Evolutionary conservation across 2,797 vertebrate genomes (phyloP).

Genomic region (Xenops minutus): DNA sequence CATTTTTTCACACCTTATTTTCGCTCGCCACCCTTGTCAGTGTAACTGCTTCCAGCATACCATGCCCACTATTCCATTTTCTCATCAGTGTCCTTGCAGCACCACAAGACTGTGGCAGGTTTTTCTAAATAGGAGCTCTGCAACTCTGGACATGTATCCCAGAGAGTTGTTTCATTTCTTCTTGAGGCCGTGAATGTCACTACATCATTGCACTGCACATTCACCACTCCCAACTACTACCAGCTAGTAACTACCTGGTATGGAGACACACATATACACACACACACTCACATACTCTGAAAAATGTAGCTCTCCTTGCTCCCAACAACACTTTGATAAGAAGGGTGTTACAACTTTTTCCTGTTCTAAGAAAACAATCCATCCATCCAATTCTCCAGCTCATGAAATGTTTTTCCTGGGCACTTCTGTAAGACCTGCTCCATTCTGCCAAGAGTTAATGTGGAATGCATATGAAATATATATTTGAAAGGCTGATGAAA

Average conservation of each 20-base stretch:
- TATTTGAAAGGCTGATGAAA: not conserved
- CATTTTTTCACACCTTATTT: not conserved
- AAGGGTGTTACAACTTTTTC: not conserved
- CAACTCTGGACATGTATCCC: not conserved
- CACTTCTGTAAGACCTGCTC: not conserved
- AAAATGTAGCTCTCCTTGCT: not conserved
- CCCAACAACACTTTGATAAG: not conserved
- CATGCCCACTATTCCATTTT: not conserved
- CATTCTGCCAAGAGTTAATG: not conserved
- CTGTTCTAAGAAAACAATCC: not conserved
- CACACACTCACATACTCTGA: not conserved
- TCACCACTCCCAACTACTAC: not conserved
- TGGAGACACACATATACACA: not conserved
- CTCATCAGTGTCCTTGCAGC: not conserved
- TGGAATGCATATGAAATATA: not conserved
- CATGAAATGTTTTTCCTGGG: not conserved
- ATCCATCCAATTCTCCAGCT: not conserved
- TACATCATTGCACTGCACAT: not conserved
- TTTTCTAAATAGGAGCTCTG: not conserved
- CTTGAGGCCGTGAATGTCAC: not conserved
- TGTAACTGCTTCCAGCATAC: not conserved
- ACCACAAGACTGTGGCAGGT: not conserved
- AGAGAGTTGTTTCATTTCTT: not conserved
- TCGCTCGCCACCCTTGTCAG: not conserved
- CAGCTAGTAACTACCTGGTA: not conserved